Evolutionary conservation across 2,888 invertebrate genomes (phyloP), one percentile per base, ranked within the genome.

Genomic region (Melinaea marsaeus): DNA sequence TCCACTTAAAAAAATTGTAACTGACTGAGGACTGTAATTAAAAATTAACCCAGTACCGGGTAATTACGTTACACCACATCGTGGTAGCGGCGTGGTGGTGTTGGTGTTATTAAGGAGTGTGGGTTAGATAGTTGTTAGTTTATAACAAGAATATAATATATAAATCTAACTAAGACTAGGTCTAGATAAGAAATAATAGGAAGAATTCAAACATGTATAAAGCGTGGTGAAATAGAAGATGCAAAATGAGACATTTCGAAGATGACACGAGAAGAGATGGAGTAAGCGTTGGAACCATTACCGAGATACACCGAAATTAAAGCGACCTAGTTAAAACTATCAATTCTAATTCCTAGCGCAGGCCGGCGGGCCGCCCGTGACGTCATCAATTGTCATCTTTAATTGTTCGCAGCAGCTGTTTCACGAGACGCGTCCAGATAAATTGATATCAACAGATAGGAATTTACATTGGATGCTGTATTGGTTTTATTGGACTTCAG

Each of bases 331-430:
- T 46, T 57, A 63, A 59, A 62, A 67, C 82, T 84, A 86, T 87
- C 84, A 87, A 83, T 86, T 84, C 78, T 85, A 85, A 87, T 86
- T 86, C 81, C 68, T 75, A 69, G 75, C 75, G 75, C 77, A 76
- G 79, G 77, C 77, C 74, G 69, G 69, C 71, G 79, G 77, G 76
- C 73, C 70, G 69, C 71, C 71, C 76, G 77, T 88, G 88, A 89
- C 88, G 88, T 85, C 87, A 88, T 79, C 68, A 89, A 89, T 89
- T 89, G 88, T 83, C 72, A 83, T 86, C 78, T 78, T 79, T 89
- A 89, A 90, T 90, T 90, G 89, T 78, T 78, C 77, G 78, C 76
- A 81, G 83, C 89, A 88, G 88, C 88, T 88, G 89, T 84, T 79
- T 65, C 55, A 78, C 79, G 71, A 72, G 69, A 71, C 71, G 63